These are phyloP conservation scores for Eristalinus aeneus DNA, from an alignment of 2,888 invertebrate species.

Conservation along the genomic window DNA sequence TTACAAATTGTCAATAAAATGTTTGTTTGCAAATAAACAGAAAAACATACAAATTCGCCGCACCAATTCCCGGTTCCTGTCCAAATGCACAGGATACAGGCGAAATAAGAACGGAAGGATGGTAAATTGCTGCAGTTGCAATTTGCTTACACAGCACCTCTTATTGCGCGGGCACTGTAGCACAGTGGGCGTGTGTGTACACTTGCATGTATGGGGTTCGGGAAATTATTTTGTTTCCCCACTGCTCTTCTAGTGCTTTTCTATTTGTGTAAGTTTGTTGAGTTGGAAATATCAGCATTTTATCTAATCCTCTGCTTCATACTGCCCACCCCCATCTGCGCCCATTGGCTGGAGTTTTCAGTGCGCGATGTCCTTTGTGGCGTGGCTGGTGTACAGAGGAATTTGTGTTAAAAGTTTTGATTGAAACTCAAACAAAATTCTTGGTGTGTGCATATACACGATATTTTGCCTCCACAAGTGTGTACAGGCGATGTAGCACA, in stretches of 20 bases:
- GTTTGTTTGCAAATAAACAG: conserved; percentile 65
- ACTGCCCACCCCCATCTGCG: background rate
- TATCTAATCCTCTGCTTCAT: conserved; percentile 15
- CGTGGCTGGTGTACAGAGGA: conserved; percentile 43
- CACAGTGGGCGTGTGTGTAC: background rate
- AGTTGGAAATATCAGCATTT: conserved; percentile 52
- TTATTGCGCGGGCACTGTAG: conserved; percentile 45
- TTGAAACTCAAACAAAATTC: conserved; percentile 67
- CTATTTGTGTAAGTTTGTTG: conserved; percentile 19
- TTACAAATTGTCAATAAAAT: conserved; percentile 69
- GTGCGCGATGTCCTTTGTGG: conserved; percentile 13
- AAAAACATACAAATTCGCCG: conserved; percentile 60
- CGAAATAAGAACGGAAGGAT: conserved; percentile 61
- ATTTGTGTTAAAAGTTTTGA: conserved; percentile 69
- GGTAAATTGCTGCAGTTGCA: conserved; percentile 68
- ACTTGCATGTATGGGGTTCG: background rate
- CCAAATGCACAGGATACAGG: conserved; percentile 52
- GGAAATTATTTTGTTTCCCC: conserved; percentile 29
- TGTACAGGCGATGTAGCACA: conserved; percentile 15
- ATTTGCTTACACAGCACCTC: conserved; percentile 56
- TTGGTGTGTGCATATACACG: background rate
- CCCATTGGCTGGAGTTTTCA: conserved; percentile 4
- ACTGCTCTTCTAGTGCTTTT: conserved; percentile 1
- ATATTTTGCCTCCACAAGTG: conserved; percentile 1
- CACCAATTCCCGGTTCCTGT: conserved; percentile 61